phyloP scores from a whole-genome alignment of 2,888 invertebrate genomes.

The Anoncus sp. region DNA sequence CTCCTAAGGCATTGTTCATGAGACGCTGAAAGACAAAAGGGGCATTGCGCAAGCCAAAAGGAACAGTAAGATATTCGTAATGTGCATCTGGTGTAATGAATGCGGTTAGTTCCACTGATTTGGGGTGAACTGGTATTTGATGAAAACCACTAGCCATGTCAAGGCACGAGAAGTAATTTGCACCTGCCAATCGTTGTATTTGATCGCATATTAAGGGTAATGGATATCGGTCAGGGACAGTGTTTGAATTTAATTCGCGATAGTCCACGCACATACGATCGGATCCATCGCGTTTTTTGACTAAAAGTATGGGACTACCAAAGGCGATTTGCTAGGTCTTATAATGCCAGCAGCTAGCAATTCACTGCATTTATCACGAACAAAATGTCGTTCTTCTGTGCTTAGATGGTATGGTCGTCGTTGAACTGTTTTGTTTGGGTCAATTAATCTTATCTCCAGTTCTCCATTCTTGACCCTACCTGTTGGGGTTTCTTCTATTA shows the following conservation, averaged over 20 bases:
- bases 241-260: slow-evolving; percentile 73
- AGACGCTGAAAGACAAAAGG: slow-evolving; percentile 67
- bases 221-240: slow-evolving; percentile 75
- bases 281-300: slow-evolving; percentile 65
- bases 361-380: slow-evolving; percentile 47
- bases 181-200: slow-evolving; percentile 71
- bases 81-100: neutral
- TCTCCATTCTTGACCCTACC: too few relatives aligned
- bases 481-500: too few relatives aligned
- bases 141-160: slow-evolving; percentile 75
- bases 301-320: slow-evolving; percentile 66
- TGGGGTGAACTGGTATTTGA: neutral
- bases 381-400: slow-evolving; percentile 44
- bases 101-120: neutral
- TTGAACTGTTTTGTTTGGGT: slow-evolving; percentile 55
- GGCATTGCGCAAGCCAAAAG: slow-evolving; percentile 67
- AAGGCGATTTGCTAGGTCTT: slow-evolving; percentile 66
- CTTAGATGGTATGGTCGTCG: slow-evolving; percentile 57
- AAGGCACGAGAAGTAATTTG: slow-evolving; percentile 71
- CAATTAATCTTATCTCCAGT: too few relatives aligned
- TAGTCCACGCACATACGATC: slow-evolving; percentile 69
- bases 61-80: slow-evolving; percentile 74
- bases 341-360: slow-evolving; percentile 59
- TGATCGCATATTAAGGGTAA: slow-evolving; percentile 79
- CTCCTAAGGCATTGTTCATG: slow-evolving; percentile 8